These are phyloP conservation scores for Heliconius hermathena DNA, from an alignment of 1,140 invertebrate species.

Conservation along the genomic window DNA sequence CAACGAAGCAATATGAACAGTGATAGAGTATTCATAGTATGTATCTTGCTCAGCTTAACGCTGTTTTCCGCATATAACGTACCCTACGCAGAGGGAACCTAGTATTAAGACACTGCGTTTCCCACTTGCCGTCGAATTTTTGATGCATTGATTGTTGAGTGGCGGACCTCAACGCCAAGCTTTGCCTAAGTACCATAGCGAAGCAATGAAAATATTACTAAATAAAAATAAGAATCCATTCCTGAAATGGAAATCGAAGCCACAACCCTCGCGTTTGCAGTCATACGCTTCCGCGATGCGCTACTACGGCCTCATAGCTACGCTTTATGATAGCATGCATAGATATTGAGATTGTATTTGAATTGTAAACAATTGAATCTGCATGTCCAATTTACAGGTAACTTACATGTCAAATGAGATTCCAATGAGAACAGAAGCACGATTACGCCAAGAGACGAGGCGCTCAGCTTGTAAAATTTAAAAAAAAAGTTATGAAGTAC, in stretches of 20 bases:
- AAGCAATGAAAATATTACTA: too few relatives aligned
- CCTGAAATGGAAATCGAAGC: too few relatives aligned
- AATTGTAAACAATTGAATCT: neutral
- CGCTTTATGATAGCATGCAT: neutral
- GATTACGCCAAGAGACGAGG: conserved; percentile 38
- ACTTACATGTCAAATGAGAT: neutral
- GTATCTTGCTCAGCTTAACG: neutral
- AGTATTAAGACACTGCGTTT: too few relatives aligned
- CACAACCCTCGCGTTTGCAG: too few relatives aligned
- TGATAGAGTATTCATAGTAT: neutral
- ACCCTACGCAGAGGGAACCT: too few relatives aligned
- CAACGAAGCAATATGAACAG: neutral
- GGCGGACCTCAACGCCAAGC: too few relatives aligned
- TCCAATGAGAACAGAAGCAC: conserved; percentile 5
- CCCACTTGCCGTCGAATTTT: too few relatives aligned
- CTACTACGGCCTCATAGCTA: too few relatives aligned
- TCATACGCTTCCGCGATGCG: too few relatives aligned
- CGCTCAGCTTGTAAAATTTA: conserved; percentile 42
- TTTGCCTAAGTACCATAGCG: too few relatives aligned
- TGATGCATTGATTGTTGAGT: too few relatives aligned
- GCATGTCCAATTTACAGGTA: neutral
- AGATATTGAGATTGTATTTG: neutral
- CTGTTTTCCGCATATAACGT: neutral
- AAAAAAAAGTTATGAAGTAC: conserved; percentile 52
- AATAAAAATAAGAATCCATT: too few relatives aligned